These are phyloP conservation scores for Denticeps clupeoides DNA, from an alignment of 2,797 vertebrate genomes.

Conservation along the genomic window DNA sequence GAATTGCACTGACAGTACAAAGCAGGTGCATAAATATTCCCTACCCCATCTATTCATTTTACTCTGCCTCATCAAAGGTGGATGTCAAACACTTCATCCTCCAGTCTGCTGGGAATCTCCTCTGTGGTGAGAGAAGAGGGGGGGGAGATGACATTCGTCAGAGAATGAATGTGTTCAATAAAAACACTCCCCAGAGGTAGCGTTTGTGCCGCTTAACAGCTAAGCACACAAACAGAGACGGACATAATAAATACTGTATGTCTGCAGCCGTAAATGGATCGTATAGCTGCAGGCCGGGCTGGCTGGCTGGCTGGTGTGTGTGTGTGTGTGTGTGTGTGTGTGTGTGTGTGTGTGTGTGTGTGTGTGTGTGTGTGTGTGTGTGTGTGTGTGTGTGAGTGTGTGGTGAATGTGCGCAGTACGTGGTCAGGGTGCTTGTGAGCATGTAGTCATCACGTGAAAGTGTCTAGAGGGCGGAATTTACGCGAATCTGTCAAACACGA, in stretches of 20 bases:
- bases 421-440: too few species aligned
- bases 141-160: not conserved
- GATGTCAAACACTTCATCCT: conserved; percentile 34
- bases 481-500: too few species aligned
- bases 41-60: conserved; percentile 4
- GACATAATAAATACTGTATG: too few species aligned
- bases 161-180: conserved; percentile 2
- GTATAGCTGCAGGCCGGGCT: too few species aligned
- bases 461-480: too few species aligned
- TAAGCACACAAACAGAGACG: too few species aligned
- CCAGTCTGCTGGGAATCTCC: conserved; percentile 15
- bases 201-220: too few species aligned
- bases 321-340: conserved; percentile 5
- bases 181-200: too few species aligned
- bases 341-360: conserved; percentile 1
- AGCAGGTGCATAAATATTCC: conserved; percentile 2
- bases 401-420: conserved; percentile 44
- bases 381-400: not conserved
- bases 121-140: conserved; percentile 16
- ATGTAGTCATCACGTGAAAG: too few species aligned
- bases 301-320: too few species aligned
- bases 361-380: not conserved
- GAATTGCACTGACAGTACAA: conserved; percentile 3
- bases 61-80: conserved; percentile 25
- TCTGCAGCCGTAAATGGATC: too few species aligned